Evolutionary conservation across 2,113 vertebrate species (phyloP).

Genomic region (Apodemus speciosus): DNA sequence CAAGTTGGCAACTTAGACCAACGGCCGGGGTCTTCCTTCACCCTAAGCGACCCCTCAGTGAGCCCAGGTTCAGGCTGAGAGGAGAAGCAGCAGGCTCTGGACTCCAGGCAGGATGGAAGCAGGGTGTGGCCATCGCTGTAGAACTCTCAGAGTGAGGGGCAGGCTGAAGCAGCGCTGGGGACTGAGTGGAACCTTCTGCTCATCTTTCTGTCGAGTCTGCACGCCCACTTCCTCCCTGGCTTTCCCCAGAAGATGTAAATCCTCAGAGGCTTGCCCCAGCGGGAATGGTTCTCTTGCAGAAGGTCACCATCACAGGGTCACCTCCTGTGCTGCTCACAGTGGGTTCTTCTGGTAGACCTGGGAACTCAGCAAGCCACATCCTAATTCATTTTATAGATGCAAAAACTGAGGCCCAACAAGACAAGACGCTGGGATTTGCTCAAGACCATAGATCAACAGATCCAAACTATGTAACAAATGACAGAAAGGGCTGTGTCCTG

Average conservation of each 20-base stretch:
- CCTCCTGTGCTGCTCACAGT: no score
- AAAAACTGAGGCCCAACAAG: neutral
- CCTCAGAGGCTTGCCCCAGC: neutral
- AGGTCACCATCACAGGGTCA: accelerated
- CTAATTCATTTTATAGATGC: neutral
- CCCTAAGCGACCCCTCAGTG: neutral
- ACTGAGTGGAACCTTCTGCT: accelerated
- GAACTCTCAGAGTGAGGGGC: no score
- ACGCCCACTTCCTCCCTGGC: accelerated
- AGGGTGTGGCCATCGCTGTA: accelerated
- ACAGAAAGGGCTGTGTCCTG: accelerated
- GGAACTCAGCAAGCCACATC: neutral
- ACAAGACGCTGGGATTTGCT: accelerated
- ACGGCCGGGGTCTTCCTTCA: no score
- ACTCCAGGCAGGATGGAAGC: no score
- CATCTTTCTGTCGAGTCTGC: neutral
- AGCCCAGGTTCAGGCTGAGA: neutral
- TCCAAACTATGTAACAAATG: accelerated
- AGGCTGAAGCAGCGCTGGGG: no score
- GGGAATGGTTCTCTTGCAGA: accelerated
- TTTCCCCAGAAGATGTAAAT: neutral
- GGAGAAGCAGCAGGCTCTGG: neutral
- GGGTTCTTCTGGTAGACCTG: neutral
- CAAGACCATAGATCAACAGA: accelerated
- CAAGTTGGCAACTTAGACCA: neutral